Percentiles rank a stretch among this genome's conserved stretches.
Evolutionary conservation across 2,888 invertebrate species (phyloP).

Genomic region (Mechanitis messenoides): DNA sequence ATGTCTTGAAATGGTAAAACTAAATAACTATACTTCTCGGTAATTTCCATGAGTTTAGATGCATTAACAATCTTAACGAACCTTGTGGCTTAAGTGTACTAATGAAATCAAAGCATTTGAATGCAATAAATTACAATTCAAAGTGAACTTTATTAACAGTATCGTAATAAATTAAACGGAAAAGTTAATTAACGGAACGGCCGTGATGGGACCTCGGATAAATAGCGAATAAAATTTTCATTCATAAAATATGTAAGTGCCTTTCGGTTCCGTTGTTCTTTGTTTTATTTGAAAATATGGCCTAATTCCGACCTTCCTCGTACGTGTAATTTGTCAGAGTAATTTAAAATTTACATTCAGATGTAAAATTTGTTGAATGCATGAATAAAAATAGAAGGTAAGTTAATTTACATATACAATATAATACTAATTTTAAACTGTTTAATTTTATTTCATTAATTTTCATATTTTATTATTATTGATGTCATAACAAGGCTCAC

Average conservation of each 20-base stretch:
- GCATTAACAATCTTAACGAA: too few relatives aligned
- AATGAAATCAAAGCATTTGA: slow-evolving; percentile 8
- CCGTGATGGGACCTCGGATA: slow-evolving; percentile 22
- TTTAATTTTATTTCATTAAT: too few relatives aligned
- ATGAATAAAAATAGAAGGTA: background rate
- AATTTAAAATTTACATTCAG: slow-evolving; percentile 7
- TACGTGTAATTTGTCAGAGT: slow-evolving; percentile 10
- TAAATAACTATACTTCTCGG: too few relatives aligned
- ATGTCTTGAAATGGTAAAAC: too few relatives aligned
- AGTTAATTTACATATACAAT: too few relatives aligned
- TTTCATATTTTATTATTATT: too few relatives aligned
- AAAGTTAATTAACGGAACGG: slow-evolving; percentile 30
- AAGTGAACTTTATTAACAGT: slow-evolving; percentile 25
- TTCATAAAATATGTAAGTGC: slow-evolving; percentile 18
- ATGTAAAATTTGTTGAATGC: slow-evolving; percentile 1
- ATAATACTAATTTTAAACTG: too few relatives aligned
- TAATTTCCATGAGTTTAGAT: too few relatives aligned
- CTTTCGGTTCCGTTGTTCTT: slow-evolving; percentile 10
- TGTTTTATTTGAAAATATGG: slow-evolving; percentile 15
- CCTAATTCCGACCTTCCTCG: slow-evolving; percentile 3
- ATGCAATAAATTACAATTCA: slow-evolving; percentile 26
- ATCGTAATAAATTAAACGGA: slow-evolving; percentile 26
- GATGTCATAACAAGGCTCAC: too few relatives aligned
- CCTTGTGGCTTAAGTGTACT: background rate
- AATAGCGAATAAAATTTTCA: slow-evolving; percentile 25